A percentile compares a stretch with the other conserved stretches of the same genome.
These are phyloP conservation scores for Zapornia atra DNA, from an alignment of 2,113 vertebrate species.

Conservation along the genomic window DNA sequence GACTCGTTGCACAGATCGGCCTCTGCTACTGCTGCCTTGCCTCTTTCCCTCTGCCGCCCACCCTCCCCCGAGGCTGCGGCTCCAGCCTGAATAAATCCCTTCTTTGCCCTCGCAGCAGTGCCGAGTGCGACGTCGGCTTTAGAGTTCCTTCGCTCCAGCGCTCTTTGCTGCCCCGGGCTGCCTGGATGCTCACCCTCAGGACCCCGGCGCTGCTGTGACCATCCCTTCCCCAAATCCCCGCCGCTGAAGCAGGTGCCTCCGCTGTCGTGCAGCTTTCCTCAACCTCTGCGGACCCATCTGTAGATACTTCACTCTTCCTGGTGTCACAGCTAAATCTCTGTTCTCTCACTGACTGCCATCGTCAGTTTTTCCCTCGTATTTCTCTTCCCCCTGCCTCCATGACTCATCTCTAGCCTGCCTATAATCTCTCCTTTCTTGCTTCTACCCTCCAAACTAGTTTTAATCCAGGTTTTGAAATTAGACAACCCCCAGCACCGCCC, in stretches of 20 bases:
- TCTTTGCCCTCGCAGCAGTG: neutral
- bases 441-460: neutral
- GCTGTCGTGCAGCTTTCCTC: neutral
- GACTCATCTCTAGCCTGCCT: neutral
- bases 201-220: accelerated
- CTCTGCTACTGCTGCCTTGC: neutral
- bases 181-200: accelerated
- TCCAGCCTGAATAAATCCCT: neutral
- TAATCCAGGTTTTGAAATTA: neutral
- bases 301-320: neutral
- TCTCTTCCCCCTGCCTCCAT: accelerated
- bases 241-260: neutral
- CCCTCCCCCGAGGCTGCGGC: neutral
- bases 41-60: neutral
- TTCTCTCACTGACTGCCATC: neutral
- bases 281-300: neutral
- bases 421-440: neutral
- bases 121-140: accelerated
- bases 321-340: neutral
- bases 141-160: accelerated
- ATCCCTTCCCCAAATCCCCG: neutral
- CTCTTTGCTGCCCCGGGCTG: neutral
- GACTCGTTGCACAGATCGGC: neutral
- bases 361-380: accelerated
- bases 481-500: accelerated